A percentile compares a stretch with the other conserved stretches of the same genome.
These are phyloP conservation scores for Sanderia malayensis DNA, from an alignment of 30 jellyfish, hydroid and myxozoan species.

Conservation along the genomic window DNA sequence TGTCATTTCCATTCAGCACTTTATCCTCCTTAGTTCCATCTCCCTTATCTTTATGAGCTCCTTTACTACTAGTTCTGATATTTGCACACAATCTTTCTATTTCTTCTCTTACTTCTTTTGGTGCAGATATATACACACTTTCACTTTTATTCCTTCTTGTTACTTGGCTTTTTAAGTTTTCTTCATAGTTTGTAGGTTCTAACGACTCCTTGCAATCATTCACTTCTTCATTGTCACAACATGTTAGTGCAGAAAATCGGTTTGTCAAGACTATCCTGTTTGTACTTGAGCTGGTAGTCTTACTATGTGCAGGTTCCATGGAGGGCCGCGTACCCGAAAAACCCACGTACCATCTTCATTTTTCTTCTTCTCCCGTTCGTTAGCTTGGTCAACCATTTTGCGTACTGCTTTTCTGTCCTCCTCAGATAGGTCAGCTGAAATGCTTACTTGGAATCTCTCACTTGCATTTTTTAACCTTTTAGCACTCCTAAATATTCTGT, in stretches of 20 bases:
- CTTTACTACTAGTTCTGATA: neutral
- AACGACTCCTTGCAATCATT: neutral
- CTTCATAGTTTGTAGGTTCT: neutral
- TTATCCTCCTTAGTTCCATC: neutral
- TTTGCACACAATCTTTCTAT: neutral
- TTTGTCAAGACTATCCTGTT: neutral
- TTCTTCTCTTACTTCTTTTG: neutral
- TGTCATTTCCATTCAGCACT: neutral
- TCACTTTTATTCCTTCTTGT: neutral
- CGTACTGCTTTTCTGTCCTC: neutral
- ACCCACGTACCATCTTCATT: neutral
- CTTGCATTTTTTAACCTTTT: neutral
- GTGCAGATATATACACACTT: neutral
- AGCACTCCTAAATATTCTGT: neutral
- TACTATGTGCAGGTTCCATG: conserved; percentile 1
- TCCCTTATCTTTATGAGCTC: neutral
- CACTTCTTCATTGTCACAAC: conserved; percentile 1
- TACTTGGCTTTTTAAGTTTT: neutral
- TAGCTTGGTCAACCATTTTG: neutral
- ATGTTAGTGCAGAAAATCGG: conserved; percentile 1
- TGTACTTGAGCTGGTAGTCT: neutral
- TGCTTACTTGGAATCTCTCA: conserved; percentile 1
- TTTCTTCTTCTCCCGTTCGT: neutral
- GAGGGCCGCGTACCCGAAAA: conserved; percentile 2
- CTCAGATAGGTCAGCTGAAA: neutral